These are phyloP conservation scores for Polyploca ridens DNA, from an alignment of 2,888 invertebrate species.

Conservation along the genomic window DNA sequence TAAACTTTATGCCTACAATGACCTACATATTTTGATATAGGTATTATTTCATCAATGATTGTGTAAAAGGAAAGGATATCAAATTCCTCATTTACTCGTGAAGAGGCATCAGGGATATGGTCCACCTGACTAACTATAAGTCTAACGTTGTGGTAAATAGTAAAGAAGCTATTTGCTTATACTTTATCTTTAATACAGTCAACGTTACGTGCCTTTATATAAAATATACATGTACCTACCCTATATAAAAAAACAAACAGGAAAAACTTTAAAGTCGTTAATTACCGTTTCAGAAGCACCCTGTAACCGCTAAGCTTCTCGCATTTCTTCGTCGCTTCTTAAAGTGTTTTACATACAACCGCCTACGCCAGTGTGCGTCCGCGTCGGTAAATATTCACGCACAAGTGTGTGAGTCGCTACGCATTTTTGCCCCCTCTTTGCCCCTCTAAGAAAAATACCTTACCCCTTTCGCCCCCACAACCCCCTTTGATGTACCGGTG, in stretches of 20 bases:
- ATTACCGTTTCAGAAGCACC: slow-evolving; percentile 47
- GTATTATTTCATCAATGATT: too few species aligned
- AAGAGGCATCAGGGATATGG: too few species aligned
- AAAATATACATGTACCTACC: neutral
- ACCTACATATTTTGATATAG: too few species aligned
- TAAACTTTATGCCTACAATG: too few species aligned
- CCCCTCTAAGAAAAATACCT: slow-evolving; percentile 71
- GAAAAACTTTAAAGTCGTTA: slow-evolving; percentile 12
- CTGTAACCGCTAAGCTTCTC: slow-evolving; percentile 80
- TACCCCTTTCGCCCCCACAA: slow-evolving; percentile 70
- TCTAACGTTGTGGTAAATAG: too few species aligned
- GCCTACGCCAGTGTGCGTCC: slow-evolving; percentile 68
- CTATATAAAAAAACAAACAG: neutral
- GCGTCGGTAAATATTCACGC: slow-evolving; percentile 74
- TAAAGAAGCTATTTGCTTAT: too few species aligned
- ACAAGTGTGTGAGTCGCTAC: slow-evolving; percentile 79
- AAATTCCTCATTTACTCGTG: too few species aligned
- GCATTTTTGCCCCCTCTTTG: slow-evolving; percentile 77
- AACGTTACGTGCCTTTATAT: too few species aligned
- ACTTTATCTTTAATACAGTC: too few species aligned
- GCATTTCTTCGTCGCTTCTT: slow-evolving; percentile 84
- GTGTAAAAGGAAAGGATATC: too few species aligned
- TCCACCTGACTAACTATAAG: too few species aligned
- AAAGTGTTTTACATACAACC: slow-evolving; percentile 84
- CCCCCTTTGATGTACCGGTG: slow-evolving; percentile 77